Evolutionary conservation across 2,797 vertebrate species (phyloP).

Genomic region (Sparus aurata): DNA sequence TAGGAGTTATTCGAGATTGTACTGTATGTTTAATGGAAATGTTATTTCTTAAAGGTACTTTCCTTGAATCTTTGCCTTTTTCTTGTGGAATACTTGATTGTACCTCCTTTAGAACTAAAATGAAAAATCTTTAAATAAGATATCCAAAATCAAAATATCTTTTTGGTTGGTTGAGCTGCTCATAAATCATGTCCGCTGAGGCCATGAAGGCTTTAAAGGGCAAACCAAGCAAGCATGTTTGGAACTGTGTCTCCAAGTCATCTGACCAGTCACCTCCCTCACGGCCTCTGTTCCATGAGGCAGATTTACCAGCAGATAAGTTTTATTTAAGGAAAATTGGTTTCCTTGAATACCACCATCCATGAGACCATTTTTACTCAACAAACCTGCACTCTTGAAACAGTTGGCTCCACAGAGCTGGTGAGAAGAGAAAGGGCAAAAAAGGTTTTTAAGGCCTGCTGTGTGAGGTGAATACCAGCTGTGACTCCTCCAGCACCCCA

Average conservation of each 20-base stretch:
- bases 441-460: background rate
- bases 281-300: background rate
- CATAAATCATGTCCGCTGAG: background rate
- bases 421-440: conserved; percentile 10
- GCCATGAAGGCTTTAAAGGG: background rate
- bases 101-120: too few species aligned
- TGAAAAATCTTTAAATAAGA: background rate
- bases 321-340: too few species aligned
- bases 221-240: background rate
- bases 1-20: background rate
- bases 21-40: background rate
- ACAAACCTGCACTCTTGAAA: background rate
- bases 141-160: background rate
- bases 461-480: background rate
- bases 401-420: background rate
- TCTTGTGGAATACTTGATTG: background rate
- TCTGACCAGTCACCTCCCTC: background rate
- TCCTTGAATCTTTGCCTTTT: background rate
- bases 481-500: conserved; percentile 7
- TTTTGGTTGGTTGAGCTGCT: background rate
- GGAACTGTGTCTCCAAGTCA: background rate
- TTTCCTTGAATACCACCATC: too few species aligned
- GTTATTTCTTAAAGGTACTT: too few species aligned
- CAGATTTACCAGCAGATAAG: background rate
- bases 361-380: background rate